phyloP scores from a whole-genome alignment of 2,888 invertebrate genomes.

The Xestoiulus laeticollis region DNA sequence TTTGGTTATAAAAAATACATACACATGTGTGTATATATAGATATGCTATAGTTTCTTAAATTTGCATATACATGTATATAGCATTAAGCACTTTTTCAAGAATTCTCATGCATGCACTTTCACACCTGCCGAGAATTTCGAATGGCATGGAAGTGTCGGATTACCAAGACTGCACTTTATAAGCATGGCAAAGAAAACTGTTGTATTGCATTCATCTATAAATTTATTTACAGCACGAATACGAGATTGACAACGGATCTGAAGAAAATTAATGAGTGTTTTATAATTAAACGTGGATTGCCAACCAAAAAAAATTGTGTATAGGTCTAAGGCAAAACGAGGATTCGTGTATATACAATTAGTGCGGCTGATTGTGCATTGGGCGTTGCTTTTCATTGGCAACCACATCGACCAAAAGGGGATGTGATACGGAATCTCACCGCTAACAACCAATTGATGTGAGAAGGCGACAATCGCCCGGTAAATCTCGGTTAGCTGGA shows the following conservation, averaged over 20 bases:
- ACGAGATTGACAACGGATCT: neutral
- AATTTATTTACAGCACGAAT: too few species aligned
- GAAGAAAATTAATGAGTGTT: neutral
- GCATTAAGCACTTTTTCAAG: too few species aligned
- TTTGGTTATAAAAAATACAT: too few species aligned
- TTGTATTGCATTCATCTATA: too few species aligned
- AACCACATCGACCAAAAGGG: neutral
- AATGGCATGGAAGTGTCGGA: too few species aligned
- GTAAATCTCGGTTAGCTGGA: slow-evolving; percentile 40
- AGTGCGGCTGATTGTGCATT: neutral
- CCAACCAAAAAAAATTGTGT: neutral
- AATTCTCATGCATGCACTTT: too few species aligned
- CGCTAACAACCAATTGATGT: slow-evolving; percentile 44
- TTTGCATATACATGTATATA: too few species aligned
- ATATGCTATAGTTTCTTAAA: too few species aligned
- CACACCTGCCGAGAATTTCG: too few species aligned
- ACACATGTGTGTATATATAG: too few species aligned
- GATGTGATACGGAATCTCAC: neutral
- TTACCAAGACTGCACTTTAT: too few species aligned
- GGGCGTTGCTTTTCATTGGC: neutral
- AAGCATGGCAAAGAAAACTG: too few species aligned
- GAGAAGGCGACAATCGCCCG: slow-evolving; percentile 44
- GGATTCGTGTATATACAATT: neutral
- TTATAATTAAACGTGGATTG: neutral
- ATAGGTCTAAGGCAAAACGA: neutral